phyloP scores from a whole-genome alignment of 2,888 invertebrate species.

The Salpingus planirostris region DNA sequence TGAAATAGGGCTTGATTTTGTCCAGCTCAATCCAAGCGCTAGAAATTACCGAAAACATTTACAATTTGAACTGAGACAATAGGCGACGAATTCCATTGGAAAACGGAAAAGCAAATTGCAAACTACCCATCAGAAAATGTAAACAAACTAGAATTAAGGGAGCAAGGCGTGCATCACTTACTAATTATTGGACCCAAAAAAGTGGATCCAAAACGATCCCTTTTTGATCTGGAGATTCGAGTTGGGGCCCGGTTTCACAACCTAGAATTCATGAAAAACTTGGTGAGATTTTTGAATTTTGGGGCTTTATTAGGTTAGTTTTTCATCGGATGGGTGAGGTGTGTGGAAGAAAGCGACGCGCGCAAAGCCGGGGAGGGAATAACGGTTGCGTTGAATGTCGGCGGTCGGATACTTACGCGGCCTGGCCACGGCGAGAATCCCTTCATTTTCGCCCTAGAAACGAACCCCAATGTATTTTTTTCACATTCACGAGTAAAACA shows the following conservation, averaged over 20 bases:
- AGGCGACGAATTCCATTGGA: too few species aligned
- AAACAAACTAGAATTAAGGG: too few species aligned
- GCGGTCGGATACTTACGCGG: slow-evolving; percentile 64
- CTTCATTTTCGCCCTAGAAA: slow-evolving; percentile 94
- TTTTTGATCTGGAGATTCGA: slow-evolving; percentile 67
- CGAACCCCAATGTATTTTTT: background rate
- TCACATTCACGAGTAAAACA: too few species aligned
- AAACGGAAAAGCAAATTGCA: too few species aligned
- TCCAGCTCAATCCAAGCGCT: slow-evolving; percentile 87
- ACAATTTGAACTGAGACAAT: too few species aligned
- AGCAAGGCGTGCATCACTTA: too few species aligned
- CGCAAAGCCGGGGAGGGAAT: slow-evolving; percentile 31
- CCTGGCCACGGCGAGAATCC: slow-evolving; percentile 96
- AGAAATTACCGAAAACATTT: too few species aligned
- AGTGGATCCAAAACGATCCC: slow-evolving; percentile 80
- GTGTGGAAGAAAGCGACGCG: slow-evolving; percentile 22
- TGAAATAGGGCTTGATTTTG: slow-evolving; percentile 73
- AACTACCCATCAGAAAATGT: too few species aligned
- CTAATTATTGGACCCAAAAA: slow-evolving; percentile 94
- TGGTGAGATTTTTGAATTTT: slow-evolving; percentile 2
- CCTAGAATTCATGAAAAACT: slow-evolving; percentile 43
- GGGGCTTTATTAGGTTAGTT: slow-evolving; percentile 5
- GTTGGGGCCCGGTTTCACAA: slow-evolving; percentile 71
- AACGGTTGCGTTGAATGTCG: slow-evolving; percentile 40
- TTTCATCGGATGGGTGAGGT: slow-evolving; percentile 9